Conservation (phyloP, 2,113 vertebrate genomes). For the Ptilonorhynchus violaceus region DNA sequence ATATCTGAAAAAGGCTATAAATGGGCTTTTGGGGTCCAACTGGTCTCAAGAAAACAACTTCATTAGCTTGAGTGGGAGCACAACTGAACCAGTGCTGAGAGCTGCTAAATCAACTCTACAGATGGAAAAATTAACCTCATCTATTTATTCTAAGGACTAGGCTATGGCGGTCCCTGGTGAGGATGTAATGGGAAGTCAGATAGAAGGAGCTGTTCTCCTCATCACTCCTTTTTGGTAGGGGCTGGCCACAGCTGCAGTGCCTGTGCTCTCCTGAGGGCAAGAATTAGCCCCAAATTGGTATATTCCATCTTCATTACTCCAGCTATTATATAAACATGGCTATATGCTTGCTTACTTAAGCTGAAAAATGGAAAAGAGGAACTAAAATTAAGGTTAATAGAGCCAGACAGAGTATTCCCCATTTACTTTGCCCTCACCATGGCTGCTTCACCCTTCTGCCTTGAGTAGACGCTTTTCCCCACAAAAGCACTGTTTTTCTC, state of each 20-base stretch:
- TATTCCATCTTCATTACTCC: conserved; percentile 64
- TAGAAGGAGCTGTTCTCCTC: conserved; percentile 31
- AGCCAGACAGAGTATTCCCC: not conserved
- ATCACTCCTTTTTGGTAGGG: not conserved
- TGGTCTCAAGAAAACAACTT: not conserved
- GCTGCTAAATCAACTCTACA: not conserved
- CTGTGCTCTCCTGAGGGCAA: conserved; percentile 23
- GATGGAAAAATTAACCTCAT: conserved; percentile 33
- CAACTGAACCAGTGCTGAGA: not conserved
- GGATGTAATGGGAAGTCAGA: conserved; percentile 7
- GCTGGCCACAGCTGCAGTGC: conserved; percentile 27
- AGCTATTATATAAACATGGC: conserved; percentile 47
- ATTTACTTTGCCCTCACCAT: not conserved
- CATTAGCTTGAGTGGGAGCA: not conserved
- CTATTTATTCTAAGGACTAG: conserved; percentile 21
- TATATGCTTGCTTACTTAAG: conserved; percentile 52
- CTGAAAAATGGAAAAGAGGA: conserved; percentile 47
- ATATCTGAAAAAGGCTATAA: not conserved
- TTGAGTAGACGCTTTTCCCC: not conserved
- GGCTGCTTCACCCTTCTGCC: not conserved
- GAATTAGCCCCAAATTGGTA: conserved; percentile 56
- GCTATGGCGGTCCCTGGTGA: not conserved
- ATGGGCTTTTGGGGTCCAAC: not conserved
- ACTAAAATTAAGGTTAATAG: conserved; percentile 57
- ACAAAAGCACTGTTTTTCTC: not conserved